Base-by-base conservation (phyloP, 2,113 vertebrate species). In the Pterocles orientalis region DNA sequence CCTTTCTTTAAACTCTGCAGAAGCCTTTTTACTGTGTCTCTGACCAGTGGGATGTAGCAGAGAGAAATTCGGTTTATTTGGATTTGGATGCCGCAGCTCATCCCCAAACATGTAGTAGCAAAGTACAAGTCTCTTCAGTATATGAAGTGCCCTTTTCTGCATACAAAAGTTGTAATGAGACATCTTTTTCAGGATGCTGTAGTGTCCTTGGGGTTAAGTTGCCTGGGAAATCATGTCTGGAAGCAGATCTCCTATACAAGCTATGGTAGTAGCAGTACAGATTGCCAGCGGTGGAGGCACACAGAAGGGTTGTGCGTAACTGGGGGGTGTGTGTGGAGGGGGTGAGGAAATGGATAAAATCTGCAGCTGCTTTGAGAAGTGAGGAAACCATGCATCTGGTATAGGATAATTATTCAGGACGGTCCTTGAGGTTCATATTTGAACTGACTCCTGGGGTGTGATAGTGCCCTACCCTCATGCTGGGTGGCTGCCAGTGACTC, bases 1-100 rank as follows among this genome's bases (percentile, higher is more conserved):
- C 71, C 82, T 78, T 91, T 73, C 66, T 77, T 69, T 91, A 79
- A 68, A 79, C 79, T 77, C 76, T 65, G 54, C 28, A 82, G 85
- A 62, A 92, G 24, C 2, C 0, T 70, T 83, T 92, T 94, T 86
- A 82, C 60, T 79, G 51, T 17, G 4, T 77, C 54, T 86, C 54
- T 66, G 34, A 48, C 43, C 14, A 18, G 33, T 43, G 65, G 31
- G 50, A 36, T 75, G 56, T 28, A 83, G 41, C 56, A 54, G 58
- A 89, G 50, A 69, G 51, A 56, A 94, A 56, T 21, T 61, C 7
- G 0, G 33, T 79, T 60, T 12, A 2, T 41, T 36, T 71, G 36
- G 14, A 41, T 70, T 82, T 58, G n/a, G 60, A 21, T 79, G 34
- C 45, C 14, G 13, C 43, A 65, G 24, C 24, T 92, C 14, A 9